These are phyloP conservation scores for Acleris emargana DNA, from an alignment of 2,888 invertebrate species.

Conservation along the genomic window DNA sequence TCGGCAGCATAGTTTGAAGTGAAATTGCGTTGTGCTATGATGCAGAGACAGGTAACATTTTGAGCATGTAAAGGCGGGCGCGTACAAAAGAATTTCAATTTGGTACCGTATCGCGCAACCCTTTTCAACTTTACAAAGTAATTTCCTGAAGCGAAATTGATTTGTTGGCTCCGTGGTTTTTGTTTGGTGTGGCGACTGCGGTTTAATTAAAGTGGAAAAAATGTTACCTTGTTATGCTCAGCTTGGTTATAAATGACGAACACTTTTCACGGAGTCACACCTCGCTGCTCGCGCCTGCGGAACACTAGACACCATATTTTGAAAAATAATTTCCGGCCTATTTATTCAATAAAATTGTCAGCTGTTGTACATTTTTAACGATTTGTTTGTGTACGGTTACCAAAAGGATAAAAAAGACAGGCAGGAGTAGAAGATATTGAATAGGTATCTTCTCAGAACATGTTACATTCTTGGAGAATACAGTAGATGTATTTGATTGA, in stretches of 20 bases:
- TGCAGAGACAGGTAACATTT: conserved; percentile 73
- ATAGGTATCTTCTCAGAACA: too few species aligned
- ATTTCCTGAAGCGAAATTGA: conserved; percentile 80
- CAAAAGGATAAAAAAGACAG: too few species aligned
- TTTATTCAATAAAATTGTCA: conserved; percentile 3
- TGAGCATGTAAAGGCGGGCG: conserved; percentile 73
- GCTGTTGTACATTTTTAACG: too few species aligned
- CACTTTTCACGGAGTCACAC: conserved; percentile 36
- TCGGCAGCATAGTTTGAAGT: conserved; percentile 54
- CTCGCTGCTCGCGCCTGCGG: conserved; percentile 8
- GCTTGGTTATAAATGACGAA: conserved; percentile 32
- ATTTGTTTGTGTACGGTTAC: too few species aligned
- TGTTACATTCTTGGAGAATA: too few species aligned
- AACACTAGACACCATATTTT: conserved; percentile 20
- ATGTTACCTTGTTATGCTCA: conserved; percentile 39
- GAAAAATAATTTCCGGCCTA: conserved; percentile 5
- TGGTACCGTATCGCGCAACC: conserved; percentile 75
- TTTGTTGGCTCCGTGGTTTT: conserved; percentile 76
- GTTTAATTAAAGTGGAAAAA: conserved; percentile 72
- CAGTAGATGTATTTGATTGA: too few species aligned
- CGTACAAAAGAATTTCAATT: conserved; percentile 82
- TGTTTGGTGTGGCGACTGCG: conserved; percentile 69
- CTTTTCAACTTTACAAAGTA: conserved; percentile 80
- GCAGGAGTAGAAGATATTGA: too few species aligned
- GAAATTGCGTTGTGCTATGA: conserved; percentile 62